Evolutionary conservation across 1,140 invertebrate species (phyloP).

Genomic region (Radopholus similis): DNA sequence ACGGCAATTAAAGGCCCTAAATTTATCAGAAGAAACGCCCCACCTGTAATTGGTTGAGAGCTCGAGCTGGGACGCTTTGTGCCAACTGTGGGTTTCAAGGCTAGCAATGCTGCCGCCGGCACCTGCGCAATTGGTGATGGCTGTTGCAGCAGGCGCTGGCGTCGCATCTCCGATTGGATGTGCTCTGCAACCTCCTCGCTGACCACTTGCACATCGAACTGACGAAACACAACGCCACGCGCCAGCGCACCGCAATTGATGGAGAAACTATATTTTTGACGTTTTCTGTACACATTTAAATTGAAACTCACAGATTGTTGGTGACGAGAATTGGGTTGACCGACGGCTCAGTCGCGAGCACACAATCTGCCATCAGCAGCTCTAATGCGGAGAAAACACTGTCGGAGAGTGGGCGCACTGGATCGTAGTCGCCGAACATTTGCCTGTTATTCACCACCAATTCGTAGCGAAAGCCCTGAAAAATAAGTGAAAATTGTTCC

Average conservation of each 20-base stretch:
- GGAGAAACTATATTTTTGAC: no score
- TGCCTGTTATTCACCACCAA: slow-evolving; percentile 40
- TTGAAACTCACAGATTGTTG: no score
- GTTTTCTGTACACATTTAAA: no score
- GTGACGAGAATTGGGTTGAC: slow-evolving; percentile 47
- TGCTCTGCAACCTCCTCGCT: slow-evolving; percentile 58
- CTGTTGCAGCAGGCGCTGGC: slow-evolving; percentile 56
- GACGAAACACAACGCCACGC: slow-evolving; percentile 37
- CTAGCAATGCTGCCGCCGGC: slow-evolving; percentile 47
- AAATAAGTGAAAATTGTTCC: slow-evolving; percentile 17
- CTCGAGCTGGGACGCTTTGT: slow-evolving; percentile 41
- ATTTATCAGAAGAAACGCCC: no score
- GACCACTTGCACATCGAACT: slow-evolving; percentile 51
- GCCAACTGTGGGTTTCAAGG: slow-evolving; percentile 48
- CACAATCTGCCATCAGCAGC: slow-evolving; percentile 49
- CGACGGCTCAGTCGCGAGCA: slow-evolving; percentile 47
- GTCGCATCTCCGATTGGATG: slow-evolving; percentile 58
- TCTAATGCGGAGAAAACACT: slow-evolving; percentile 57
- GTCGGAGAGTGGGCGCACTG: slow-evolving; percentile 49
- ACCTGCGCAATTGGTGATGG: slow-evolving; percentile 52
- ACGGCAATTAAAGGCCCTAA: neutral
- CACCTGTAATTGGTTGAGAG: slow-evolving; percentile 31
- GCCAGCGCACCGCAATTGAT: slow-evolving; percentile 51
- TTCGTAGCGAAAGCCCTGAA: slow-evolving; percentile 54
- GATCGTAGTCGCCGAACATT: slow-evolving; percentile 53